A percentile compares a stretch with the other conserved stretches of the same genome.
phyloP scores from a whole-genome alignment of 2,888 invertebrate species.

The Caenorhabditis sp. region DNA sequence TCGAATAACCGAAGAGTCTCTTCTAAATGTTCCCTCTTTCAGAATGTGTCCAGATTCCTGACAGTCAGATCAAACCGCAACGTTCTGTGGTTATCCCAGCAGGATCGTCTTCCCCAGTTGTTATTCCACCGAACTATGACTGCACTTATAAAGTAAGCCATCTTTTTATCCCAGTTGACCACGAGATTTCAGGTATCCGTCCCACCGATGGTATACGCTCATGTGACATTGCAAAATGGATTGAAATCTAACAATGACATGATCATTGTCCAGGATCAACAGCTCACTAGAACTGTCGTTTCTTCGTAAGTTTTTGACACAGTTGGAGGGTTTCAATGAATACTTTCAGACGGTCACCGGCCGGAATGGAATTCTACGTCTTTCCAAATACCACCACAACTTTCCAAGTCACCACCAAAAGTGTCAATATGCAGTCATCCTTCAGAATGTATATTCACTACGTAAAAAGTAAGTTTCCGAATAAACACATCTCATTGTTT shows the following conservation, averaged over 20 bases:
- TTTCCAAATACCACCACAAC: conserved; percentile 45
- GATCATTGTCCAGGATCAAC: conserved; percentile 28
- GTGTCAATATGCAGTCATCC: conserved; percentile 25
- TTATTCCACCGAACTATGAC: conserved; percentile 28
- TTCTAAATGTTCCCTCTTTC: not conserved
- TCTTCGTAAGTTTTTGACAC: conserved; percentile 2
- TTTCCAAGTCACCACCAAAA: conserved; percentile 37
- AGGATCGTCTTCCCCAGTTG: conserved; percentile 9
- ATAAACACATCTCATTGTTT: not conserved
- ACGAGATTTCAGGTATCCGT: not conserved
- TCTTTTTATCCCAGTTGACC: not conserved
- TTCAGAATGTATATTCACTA: conserved; percentile 31
- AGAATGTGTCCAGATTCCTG: conserved; percentile 37
- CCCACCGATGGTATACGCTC: conserved; percentile 28
- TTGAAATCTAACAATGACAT: conserved; percentile 40
- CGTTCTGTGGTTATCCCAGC: conserved; percentile 6
- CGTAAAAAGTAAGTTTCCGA: conserved; percentile 1
- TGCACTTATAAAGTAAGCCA: conserved; percentile 29
- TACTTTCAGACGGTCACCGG: conserved; percentile 8
- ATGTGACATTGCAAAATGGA: conserved; percentile 27
- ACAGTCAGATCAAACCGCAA: not conserved
- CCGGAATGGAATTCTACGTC: conserved; percentile 20
- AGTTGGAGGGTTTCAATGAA: not conserved
- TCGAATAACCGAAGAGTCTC: not conserved
- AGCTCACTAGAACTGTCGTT: conserved; percentile 11